Base-by-base conservation (phyloP, 2,113 vertebrate species). In the Cichladusa arquata region DNA sequence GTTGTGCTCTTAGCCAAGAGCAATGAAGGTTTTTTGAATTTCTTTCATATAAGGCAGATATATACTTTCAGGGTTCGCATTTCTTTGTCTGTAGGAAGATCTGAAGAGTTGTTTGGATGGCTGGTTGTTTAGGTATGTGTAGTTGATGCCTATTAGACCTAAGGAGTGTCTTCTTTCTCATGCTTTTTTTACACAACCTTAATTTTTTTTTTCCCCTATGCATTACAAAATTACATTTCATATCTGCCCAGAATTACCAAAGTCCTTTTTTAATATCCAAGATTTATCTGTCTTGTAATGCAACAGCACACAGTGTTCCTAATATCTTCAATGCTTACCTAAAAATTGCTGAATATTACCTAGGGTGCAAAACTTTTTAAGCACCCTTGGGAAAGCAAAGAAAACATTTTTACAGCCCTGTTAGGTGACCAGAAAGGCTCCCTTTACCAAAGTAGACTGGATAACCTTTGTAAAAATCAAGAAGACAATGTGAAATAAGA, bases 381-480 rank as follows among this genome's bases (percentile, higher is more conserved):
- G 9, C 45, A 53, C 13, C 16, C 6, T 38, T 71, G 57, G n/a
- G 14, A 90, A 79, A 67, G 50, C 15, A 57, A 82, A 57, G 31
- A 72, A 91, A 73, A 6, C 7, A 24, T 85, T 85, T 83, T 36
- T 73, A 29, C 9, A 71, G 29, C 34, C 11, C 24, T 78, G 24
- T 38, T 23, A 56, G 42, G 50, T 1, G 12, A 79, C 19, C 8
- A n/a, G 25, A 48, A 87, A 80, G 48, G n/a, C 28, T 90, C 13
- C 18, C 28, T 93, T 8, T 85, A 34, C 47, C 34, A 60, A 73
- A 84, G 56, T 31, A 58, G 29, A 42, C 44, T 47, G 81, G 50
- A 34, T 84, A 94, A 88, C 88, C n/a, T 72, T 90, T 80, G 31
- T 62, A 76, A 90, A 80, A 88, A 90, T 88, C n/a, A 88, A 80